Evolutionary conservation across 2,113 vertebrate genomes (phyloP), one percentile per base, ranked within the genome.

Genomic region (Montifringilla adamsi): DNA sequence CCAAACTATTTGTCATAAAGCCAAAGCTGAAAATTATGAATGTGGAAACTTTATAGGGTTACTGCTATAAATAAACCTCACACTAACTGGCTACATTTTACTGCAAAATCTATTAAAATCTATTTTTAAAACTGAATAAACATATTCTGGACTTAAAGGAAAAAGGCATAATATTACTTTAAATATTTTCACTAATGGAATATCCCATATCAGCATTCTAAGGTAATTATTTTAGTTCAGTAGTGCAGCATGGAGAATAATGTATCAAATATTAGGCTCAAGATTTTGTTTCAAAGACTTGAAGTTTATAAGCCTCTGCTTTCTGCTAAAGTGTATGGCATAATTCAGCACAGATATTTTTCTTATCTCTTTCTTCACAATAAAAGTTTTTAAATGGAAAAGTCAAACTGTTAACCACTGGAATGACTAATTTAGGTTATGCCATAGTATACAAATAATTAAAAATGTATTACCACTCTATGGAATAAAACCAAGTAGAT

Each of bases 201-300:
- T 81, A 70, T 18, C 37, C 15, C 5, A 26, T 78, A 95, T 63
- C 93, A 91, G 26, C 60, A 59, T 84, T 93, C 69, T 63, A 60
- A 87, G 23, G 23, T 92, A 92, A 92, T 90, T 87, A 63, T 50
- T 84, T 89, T 82, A 69, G 31, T 53, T 76, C 77, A 80, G 39
- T 49, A 55, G 22, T 75, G 33, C 66, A 87, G 39, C 33, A 56
- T 67, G 43, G 31, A 87, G 59, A 91, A 84, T 62, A 95, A 75
- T 43, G 5, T 87, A 64, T 39, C 43, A 85, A 78, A 84, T 15
- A 46, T 58, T 66, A 84, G 78, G 72, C 13, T 70, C 20, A 67
- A 87, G 74, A 92, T 92, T 93, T 88, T 55, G 20, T 92, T 95
- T 88, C 88, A 85, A 89, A 78, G 35, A 37, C 35, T 41, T 47